Evolutionary conservation across 1,140 invertebrate species (phyloP).

Genomic region (Anastrepha obliqua): DNA sequence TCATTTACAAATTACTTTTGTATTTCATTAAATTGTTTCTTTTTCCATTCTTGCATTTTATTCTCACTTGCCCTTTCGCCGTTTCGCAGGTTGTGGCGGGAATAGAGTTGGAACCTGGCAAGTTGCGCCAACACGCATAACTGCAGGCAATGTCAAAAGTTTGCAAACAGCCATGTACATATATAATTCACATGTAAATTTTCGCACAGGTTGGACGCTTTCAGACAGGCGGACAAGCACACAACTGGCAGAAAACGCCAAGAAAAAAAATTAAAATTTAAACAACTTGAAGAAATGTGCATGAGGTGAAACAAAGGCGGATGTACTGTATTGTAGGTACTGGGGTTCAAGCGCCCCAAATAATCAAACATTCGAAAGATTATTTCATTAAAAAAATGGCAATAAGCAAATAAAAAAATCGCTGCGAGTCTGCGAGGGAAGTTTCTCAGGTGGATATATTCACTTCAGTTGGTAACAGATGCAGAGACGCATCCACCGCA

Average conservation of each 20-base stretch:
- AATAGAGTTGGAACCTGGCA: not conserved
- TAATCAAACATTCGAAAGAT: no score
- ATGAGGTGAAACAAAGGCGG: not conserved
- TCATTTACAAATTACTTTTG: not conserved
- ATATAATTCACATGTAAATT: not conserved
- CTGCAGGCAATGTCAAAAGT: constrained; percentile 49
- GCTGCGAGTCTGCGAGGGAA: no score
- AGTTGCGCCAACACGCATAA: constrained; percentile 28
- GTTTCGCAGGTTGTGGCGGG: not conserved
- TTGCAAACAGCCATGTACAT: not conserved
- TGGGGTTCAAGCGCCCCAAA: no score
- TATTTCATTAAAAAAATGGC: no score
- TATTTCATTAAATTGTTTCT: not conserved
- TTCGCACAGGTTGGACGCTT: not conserved
- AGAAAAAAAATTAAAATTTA: not conserved
- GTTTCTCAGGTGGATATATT: no score
- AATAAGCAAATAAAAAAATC: no score
- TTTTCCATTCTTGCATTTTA: not conserved
- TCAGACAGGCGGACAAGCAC: not conserved
- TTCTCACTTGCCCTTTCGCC: not conserved
- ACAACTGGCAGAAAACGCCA: not conserved
- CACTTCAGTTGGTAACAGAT: no score
- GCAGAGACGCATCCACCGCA: no score
- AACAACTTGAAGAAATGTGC: not conserved
- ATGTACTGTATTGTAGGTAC: no score